These are phyloP conservation scores for Meloidogyne floridensis DNA, from an alignment of 1,140 invertebrate species.

Conservation along the genomic window DNA sequence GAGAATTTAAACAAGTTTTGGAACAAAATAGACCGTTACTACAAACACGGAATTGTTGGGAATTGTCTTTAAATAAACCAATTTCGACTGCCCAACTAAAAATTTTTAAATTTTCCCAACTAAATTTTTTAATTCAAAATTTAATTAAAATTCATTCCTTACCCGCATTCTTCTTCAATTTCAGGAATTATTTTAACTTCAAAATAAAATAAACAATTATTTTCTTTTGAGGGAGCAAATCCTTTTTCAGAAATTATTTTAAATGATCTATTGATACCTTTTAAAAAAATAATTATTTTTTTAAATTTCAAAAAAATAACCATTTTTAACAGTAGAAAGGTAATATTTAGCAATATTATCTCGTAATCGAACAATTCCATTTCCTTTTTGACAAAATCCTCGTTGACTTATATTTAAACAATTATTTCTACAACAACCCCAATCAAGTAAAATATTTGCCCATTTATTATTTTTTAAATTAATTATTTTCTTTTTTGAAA, in stretches of 20 bases:
- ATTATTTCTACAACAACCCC: slow-evolving; percentile 6
- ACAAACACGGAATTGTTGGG: background rate
- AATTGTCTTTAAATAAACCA: background rate
- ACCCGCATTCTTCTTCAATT: background rate
- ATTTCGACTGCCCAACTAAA: background rate
- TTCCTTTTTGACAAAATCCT: slow-evolving; percentile 4
- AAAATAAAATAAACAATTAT: background rate
- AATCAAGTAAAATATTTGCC: background rate
- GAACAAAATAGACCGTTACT: background rate
- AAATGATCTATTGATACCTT: background rate
- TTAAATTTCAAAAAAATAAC: background rate
- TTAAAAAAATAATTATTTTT: background rate
- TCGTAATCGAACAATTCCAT: background rate
- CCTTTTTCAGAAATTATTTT: background rate
- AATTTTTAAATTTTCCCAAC: no score
- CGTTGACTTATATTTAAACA: background rate
- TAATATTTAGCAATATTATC: slow-evolving; percentile 1
- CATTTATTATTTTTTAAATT: background rate
- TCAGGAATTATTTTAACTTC: slow-evolving; percentile 1
- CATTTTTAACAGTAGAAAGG: background rate
- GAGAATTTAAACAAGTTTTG: background rate
- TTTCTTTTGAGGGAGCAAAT: background rate
- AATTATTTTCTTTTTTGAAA: background rate
- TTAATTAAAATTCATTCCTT: background rate
- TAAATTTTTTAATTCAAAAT: background rate